These are phyloP conservation scores for Ptychadena robeensis DNA, from an alignment of 2,797 vertebrate species.

Conservation along the genomic window DNA sequence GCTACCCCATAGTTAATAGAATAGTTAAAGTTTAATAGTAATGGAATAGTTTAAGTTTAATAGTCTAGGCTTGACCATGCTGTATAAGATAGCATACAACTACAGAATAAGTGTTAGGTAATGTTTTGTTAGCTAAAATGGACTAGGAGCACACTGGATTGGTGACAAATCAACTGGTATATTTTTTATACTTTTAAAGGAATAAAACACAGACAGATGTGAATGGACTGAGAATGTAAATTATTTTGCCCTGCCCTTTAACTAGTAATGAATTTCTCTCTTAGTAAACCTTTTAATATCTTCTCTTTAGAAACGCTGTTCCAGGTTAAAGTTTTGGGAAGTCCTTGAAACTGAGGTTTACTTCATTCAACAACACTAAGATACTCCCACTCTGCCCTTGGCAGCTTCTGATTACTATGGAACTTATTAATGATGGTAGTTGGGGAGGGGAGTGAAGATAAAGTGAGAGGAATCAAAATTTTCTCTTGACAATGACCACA, in stretches of 20 bases:
- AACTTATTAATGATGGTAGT: conserved; percentile 74
- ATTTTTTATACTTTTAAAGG: neutral
- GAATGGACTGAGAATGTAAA: too few relatives aligned
- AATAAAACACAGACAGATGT: too few relatives aligned
- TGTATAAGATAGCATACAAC: too few relatives aligned
- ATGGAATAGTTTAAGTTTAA: too few relatives aligned
- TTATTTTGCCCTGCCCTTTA: conserved; percentile 61
- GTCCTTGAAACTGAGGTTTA: conserved; percentile 71
- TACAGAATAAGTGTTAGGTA: too few relatives aligned
- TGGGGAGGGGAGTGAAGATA: conserved; percentile 66
- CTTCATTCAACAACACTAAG: conserved; percentile 70
- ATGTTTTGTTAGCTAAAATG: too few relatives aligned
- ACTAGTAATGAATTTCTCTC: too few relatives aligned
- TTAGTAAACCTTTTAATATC: neutral
- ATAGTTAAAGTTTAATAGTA: too few relatives aligned
- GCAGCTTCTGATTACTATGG: conserved; percentile 74
- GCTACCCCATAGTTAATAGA: too few relatives aligned
- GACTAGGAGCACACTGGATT: too few relatives aligned
- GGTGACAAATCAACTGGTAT: neutral
- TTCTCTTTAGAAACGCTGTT: conserved; percentile 71
- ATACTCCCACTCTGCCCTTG: conserved; percentile 71
- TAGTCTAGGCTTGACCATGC: too few relatives aligned
- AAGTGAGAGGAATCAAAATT: conserved; percentile 75
- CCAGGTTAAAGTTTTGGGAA: conserved; percentile 71
- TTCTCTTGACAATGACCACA: conserved; percentile 77